Evolutionary conservation across 2,888 invertebrate species (phyloP).

Genomic region (Steinernema hermaphroditum): DNA sequence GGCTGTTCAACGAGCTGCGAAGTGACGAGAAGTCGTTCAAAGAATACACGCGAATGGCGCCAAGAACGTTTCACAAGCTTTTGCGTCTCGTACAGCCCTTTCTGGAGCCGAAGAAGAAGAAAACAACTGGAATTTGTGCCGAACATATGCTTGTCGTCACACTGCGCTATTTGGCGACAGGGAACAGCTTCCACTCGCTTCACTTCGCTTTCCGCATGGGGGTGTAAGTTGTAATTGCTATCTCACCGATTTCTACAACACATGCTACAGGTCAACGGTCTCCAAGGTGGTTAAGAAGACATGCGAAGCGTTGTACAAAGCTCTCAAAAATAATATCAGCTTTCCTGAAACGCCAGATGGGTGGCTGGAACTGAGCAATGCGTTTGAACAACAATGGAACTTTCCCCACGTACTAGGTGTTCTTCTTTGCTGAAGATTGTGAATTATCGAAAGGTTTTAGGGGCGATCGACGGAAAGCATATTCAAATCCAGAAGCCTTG

Average conservation of each 20-base stretch:
- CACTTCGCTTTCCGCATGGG: too few relatives aligned
- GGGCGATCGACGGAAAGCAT: background rate
- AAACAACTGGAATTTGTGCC: background rate
- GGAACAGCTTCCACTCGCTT: too few relatives aligned
- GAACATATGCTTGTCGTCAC: background rate
- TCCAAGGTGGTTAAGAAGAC: too few relatives aligned
- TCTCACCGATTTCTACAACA: background rate
- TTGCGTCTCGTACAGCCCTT: background rate
- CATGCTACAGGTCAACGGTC: too few relatives aligned
- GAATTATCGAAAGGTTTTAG: too few relatives aligned
- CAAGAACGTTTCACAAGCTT: constrained; percentile 1
- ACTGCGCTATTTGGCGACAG: too few relatives aligned
- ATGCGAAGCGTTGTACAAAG: background rate
- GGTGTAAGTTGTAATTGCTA: background rate
- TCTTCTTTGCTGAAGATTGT: too few relatives aligned
- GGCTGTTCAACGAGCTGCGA: too few relatives aligned
- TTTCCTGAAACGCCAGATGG: background rate
- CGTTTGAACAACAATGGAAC: background rate
- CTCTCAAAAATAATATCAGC: background rate
- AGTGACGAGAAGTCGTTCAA: background rate
- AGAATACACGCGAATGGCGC: background rate
- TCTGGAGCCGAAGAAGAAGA: background rate
- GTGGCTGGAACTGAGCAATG: background rate
- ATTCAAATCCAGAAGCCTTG: background rate
- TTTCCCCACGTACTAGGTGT: background rate